Conservation (phyloP, 2,113 vertebrate species). For the Melospiza melodia region DNA sequence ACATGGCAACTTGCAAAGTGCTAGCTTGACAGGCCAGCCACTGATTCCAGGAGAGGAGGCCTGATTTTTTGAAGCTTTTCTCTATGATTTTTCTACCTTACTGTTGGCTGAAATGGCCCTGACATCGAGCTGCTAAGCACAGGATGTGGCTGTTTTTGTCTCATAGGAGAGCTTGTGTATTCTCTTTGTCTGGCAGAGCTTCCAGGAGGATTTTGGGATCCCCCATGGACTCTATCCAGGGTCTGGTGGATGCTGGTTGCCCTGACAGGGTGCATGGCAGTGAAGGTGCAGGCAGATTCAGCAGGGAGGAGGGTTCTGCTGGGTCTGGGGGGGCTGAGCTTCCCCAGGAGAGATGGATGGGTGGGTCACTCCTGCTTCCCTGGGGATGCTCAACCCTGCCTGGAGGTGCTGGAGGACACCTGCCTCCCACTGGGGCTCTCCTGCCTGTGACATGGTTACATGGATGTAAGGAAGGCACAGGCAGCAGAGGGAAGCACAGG, state of each 20-base stretch:
- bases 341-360: neutral
- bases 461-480: neutral
- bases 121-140: fast-evolving
- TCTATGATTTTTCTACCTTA: neutral
- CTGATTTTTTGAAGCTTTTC: neutral
- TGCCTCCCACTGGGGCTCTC: neutral
- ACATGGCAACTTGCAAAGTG: neutral
- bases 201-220: neutral
- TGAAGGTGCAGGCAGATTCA: neutral
- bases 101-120: neutral
- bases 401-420: neutral
- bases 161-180: neutral
- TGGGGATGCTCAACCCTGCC: neutral
- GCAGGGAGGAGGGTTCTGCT: neutral
- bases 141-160: neutral
- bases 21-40: neutral
- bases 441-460: neutral
- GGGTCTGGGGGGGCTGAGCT: neutral
- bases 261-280: neutral
- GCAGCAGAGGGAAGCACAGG: too few relatives aligned
- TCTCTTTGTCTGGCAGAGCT: neutral
- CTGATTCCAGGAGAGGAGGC: neutral
- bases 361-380: neutral
- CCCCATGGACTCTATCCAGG: neutral
- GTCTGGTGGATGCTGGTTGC: neutral